Conservation (phyloP, 2,113 vertebrate species). For the Scomber japonicus region DNA sequence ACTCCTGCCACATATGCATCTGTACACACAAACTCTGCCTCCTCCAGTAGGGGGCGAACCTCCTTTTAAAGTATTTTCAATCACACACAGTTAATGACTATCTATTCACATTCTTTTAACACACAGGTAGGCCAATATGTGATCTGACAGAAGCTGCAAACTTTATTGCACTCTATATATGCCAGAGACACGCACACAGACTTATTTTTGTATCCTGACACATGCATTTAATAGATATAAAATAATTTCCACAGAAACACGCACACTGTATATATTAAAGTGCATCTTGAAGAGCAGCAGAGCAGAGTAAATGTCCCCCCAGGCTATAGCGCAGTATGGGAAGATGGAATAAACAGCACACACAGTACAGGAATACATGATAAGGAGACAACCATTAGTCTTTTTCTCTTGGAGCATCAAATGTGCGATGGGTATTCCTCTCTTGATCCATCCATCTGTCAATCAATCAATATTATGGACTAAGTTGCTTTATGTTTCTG, state of each 20-base stretch:
- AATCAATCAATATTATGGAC: not conserved
- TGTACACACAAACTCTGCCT: conserved; percentile 19
- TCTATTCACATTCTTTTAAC: not conserved
- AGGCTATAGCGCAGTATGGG: conserved; percentile 19
- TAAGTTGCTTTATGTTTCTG: not conserved
- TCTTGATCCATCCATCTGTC: not conserved
- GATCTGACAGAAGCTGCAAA: not conserved
- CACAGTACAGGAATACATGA: conserved; percentile 16
- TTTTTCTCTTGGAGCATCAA: not conserved
- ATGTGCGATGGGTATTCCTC: not conserved
- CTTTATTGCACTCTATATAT: not conserved
- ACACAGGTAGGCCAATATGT: not conserved
- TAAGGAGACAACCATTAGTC: conserved; percentile 14
- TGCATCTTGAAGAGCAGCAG: conserved; percentile 22
- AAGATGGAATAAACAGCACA: not conserved
- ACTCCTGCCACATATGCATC: no score
- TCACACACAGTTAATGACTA: not conserved
- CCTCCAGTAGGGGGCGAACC: conserved; percentile 19
- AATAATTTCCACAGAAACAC: not conserved
- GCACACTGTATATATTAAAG: not conserved
- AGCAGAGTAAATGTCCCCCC: conserved; percentile 36
- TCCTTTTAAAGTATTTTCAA: not conserved
- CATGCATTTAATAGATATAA: not conserved
- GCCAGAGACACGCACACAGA: not conserved
- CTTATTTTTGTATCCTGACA: conserved; percentile 2